phyloP scores from a whole-genome alignment of 2,113 vertebrate species.

The Accipiter virgatus region DNA sequence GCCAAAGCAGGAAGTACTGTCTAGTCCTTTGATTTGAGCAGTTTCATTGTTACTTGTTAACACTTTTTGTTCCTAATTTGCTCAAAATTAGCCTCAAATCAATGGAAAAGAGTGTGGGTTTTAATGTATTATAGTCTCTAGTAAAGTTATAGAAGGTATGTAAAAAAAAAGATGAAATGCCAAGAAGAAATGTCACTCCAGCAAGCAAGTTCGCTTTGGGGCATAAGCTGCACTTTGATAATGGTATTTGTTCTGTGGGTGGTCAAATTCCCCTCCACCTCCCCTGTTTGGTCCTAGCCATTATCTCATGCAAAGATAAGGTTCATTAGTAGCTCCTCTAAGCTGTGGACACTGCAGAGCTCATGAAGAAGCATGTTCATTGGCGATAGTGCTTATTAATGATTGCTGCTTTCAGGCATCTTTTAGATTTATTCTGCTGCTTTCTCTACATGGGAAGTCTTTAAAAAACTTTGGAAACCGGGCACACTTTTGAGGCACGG shows the following conservation, averaged over 20 bases:
- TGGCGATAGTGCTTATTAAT: not conserved
- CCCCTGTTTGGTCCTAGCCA: constrained; percentile 54
- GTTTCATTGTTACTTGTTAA: no score
- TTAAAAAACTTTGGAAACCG: fast-evolving
- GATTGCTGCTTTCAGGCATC: not conserved
- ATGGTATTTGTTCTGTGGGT: constrained; percentile 67
- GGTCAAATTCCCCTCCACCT: constrained; percentile 56
- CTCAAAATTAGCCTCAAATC: no score
- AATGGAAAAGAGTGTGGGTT: no score
- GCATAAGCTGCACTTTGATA: constrained; percentile 57
- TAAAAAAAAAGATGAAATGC: constrained; percentile 56
- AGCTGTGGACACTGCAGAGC: constrained; percentile 20
- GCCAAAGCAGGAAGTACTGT: no score
- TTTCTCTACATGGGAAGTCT: not conserved
- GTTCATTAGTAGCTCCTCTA: constrained; percentile 51
- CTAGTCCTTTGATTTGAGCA: no score
- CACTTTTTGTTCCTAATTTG: no score
- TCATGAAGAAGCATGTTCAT: constrained; percentile 4
- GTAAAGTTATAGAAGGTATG: no score
- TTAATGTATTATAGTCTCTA: no score
- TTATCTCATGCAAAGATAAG: constrained; percentile 67
- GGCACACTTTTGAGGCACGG: not conserved
- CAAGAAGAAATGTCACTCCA: constrained; percentile 53
- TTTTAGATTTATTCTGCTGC: not conserved
- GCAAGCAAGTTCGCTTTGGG: constrained; percentile 40